Percentiles rank a stretch among this genome's conserved stretches.
These are phyloP conservation scores for Drosophila nr. perissopoda DNA, from an alignment of 2,888 invertebrate species.

Conservation along the genomic window DNA sequence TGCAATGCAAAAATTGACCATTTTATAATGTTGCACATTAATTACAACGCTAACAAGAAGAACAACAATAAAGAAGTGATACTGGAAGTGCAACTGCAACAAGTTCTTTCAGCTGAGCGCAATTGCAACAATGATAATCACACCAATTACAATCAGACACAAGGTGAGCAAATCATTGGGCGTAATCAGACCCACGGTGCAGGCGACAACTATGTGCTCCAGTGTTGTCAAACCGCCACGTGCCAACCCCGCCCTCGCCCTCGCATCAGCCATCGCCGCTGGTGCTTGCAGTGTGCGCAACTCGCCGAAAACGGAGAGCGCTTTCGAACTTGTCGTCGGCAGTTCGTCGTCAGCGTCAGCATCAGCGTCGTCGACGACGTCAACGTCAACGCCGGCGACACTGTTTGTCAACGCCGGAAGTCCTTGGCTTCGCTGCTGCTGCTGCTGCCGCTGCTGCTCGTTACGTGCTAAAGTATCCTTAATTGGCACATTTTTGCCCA, in stretches of 20 bases:
- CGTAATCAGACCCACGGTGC: conserved; percentile 89
- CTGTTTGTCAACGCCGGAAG: conserved; percentile 41
- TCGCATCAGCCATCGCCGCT: conserved; percentile 14
- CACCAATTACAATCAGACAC: conserved; percentile 90
- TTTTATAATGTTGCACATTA: conserved; percentile 30
- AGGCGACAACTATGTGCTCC: conserved; percentile 90
- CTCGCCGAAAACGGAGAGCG: conserved; percentile 80
- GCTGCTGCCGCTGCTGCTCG: conserved; percentile 22
- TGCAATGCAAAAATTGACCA: conserved; percentile 2
- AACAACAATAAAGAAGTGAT: conserved; percentile 36
- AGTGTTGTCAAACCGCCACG: conserved; percentile 81
- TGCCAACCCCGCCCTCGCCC: conserved; percentile 18
- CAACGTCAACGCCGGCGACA: neutral
- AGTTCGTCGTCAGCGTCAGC: conserved; percentile 33
- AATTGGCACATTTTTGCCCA: conserved; percentile 36
- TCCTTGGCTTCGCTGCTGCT: conserved; percentile 43
- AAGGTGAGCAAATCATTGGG: conserved; percentile 91
- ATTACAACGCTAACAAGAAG: conserved; percentile 49
- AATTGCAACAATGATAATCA: conserved; percentile 89
- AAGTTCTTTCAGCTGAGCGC: conserved; percentile 83
- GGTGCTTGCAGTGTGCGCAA: conserved; percentile 52
- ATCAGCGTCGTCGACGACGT: neutral
- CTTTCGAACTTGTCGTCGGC: conserved; percentile 73
- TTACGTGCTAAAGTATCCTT: conserved; percentile 52
- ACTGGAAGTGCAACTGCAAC: conserved; percentile 28